Evolutionary conservation across 2,113 vertebrate genomes (phyloP).

Genomic region (Furnarius figulus): DNA sequence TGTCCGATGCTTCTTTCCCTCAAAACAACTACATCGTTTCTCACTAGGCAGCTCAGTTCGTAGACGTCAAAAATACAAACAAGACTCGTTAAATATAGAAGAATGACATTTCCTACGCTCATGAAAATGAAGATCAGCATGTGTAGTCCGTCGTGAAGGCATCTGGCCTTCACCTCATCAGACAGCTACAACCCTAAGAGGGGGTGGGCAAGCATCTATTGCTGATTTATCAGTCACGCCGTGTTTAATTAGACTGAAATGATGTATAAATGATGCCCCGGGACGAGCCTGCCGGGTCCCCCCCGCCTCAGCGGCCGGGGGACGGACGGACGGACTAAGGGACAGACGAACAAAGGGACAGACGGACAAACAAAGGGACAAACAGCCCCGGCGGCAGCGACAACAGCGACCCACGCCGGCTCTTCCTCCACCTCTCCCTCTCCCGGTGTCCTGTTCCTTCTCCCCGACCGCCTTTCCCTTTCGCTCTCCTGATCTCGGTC

Average conservation of each 20-base stretch:
- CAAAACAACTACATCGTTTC: background rate
- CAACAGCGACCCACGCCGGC: rapidly evolving
- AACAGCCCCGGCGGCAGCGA: too few species aligned
- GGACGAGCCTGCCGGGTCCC: rapidly evolving
- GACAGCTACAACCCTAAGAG: background rate
- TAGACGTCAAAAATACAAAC: slow-evolving; percentile 45
- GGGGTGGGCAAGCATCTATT: background rate
- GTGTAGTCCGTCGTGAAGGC: background rate
- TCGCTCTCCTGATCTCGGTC: too few species aligned
- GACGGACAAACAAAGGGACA: background rate
- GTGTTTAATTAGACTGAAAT: background rate
- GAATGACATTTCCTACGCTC: slow-evolving; percentile 63
- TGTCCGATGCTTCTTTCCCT: background rate
- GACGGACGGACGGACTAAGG: background rate
- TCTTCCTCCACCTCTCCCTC: background rate
- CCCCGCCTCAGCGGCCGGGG: background rate
- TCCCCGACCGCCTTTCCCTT: too few species aligned
- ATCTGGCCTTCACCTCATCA: background rate
- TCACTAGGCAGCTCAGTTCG: background rate
- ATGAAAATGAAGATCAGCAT: background rate
- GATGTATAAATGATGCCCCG: background rate
- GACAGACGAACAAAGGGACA: background rate
- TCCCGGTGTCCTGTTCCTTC: too few species aligned
- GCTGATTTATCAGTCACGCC: background rate
- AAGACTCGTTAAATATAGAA: slow-evolving; percentile 39